Evolutionary conservation across 2,888 invertebrate genomes (phyloP), one percentile per base, ranked within the genome.

Genomic region (Syritta pipiens): DNA sequence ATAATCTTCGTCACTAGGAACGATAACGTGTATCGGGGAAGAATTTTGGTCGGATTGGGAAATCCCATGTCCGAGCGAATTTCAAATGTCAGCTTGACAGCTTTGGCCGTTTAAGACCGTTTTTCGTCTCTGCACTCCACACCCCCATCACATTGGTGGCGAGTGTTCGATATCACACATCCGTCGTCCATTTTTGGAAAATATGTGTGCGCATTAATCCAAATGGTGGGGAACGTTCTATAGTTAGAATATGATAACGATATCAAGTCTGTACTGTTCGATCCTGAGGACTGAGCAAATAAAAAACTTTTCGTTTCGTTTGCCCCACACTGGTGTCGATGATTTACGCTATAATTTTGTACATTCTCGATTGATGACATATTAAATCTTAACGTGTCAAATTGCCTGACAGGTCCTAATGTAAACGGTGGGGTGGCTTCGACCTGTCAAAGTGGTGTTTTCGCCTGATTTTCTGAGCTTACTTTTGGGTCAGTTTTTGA

Each of bases 341-440:
- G 69, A 68, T 69, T 63, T 71, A 51, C 65, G 20, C 32, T 28
- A 60, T 77, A 85, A 85, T 86, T 84, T 84, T 84, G 83, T 86
- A 83, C 74, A 81, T 86, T 86, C 85, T 53, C 59, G 51, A 65
- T 76, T 49, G 48, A 57, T 86, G 86, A 87, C 86, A 86, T 82
- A 84, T 86, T 86, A 86, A 86, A 85, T 86, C 85, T 83, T 83
- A 85, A 86, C 84, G 84, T 86, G 87, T 86, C 87, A 83, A 82
- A 82, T 74, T 74, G 76, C 67, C 62, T 83, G 84, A 84, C 82
- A 86, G 83, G 85, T 83, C 65, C n/a, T 32, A 55, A 60, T 71
- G 30, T 42, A 75, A 55, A 46, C 53, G 62, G 32, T 42, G 32
- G 24, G 32, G 35, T 37, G 37, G 17, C 12, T 65, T 65, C 24